Base-by-base conservation (phyloP, 35 echinoderm and acorn worm species). In the Diadema setosum region DNA sequence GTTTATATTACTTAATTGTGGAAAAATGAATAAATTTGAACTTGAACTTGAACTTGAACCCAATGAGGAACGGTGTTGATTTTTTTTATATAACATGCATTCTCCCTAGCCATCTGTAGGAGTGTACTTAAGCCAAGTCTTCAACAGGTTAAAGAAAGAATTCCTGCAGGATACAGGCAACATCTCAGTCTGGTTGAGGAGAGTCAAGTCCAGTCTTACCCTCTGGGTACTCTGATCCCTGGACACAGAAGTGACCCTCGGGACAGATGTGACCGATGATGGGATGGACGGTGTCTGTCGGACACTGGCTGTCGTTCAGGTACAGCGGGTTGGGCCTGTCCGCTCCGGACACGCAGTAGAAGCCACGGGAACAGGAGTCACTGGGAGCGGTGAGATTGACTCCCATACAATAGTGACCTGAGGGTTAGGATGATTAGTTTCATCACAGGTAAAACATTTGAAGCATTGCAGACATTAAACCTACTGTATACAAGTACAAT, bases 241-340 rank as follows among this genome's bases (percentile, higher is more conserved):
- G 84, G 6, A 39, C 56, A 45, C 96, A 98, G 48, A 75, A 98
- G 80, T 98, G 92, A 21, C 96, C 96, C 58, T 81, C 63, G 1
- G 96, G 96, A 75, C 96, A 98, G 2, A 94, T 50, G 56, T 98
- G 80, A 7, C 96, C 96, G 34, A 98, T 91, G 42, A 98, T 89
- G 16, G 96, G 92, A 83, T 98, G 96, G 34, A 94, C 89, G 2
- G 96, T 92, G 31, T 91, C 82, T 12, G 85, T 91, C 15, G 96
- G 96, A 67, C 96, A 98, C 81, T 98, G 96, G 63, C 94, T 57
- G 2, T 84, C 86, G 39, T 82, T 85, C 3, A 98, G 18, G 92
- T 94, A 92, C 8, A 91, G 25, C 5, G 96, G 96, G 59, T 98
- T 67, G 2, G 86, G 58, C 21, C 87, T 94, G 49, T 92, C 89